Conservation (phyloP, 2,888 invertebrate genomes). For the Drosophila picticornis region DNA sequence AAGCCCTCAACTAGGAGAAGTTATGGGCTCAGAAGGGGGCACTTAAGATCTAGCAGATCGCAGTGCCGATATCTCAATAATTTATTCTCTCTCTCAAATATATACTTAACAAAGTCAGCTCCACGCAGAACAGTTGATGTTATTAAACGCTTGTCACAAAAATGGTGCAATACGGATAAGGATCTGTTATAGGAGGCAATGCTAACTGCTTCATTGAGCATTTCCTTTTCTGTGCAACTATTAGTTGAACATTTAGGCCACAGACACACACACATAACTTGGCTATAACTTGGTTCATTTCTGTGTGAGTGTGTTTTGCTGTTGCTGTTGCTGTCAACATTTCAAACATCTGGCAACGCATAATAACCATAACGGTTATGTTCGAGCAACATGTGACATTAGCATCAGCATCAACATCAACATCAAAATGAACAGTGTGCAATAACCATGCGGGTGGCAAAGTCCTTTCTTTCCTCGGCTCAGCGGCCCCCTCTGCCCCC, state of each 20-base stretch:
- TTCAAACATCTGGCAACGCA: slow-evolving; percentile 43
- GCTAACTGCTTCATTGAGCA: not conserved
- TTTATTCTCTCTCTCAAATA: no score
- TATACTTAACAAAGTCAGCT: not conserved
- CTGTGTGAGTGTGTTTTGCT: not conserved
- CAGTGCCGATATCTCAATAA: no score
- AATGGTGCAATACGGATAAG: not conserved
- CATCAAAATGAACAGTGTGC: slow-evolving; percentile 8
- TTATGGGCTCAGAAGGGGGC: no score
- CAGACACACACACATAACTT: not conserved
- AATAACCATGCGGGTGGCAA: slow-evolving; percentile 37
- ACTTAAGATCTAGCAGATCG: no score
- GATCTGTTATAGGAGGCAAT: not conserved
- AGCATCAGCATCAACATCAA: slow-evolving; percentile 31
- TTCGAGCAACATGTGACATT: slow-evolving; percentile 70
- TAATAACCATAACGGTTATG: slow-evolving; percentile 65
- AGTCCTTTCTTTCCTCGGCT: not conserved
- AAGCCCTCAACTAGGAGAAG: no score
- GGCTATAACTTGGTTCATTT: not conserved
- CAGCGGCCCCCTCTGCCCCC: no score
- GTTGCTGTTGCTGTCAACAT: slow-evolving; percentile 8
- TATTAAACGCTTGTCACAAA: not conserved
- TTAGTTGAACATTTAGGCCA: slow-evolving; percentile 3
- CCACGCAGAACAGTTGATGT: not conserved
- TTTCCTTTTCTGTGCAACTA: not conserved